Evolutionary conservation across 2,797 vertebrate genomes (phyloP).

Genomic region (Acrocephalus scirpaceus): DNA sequence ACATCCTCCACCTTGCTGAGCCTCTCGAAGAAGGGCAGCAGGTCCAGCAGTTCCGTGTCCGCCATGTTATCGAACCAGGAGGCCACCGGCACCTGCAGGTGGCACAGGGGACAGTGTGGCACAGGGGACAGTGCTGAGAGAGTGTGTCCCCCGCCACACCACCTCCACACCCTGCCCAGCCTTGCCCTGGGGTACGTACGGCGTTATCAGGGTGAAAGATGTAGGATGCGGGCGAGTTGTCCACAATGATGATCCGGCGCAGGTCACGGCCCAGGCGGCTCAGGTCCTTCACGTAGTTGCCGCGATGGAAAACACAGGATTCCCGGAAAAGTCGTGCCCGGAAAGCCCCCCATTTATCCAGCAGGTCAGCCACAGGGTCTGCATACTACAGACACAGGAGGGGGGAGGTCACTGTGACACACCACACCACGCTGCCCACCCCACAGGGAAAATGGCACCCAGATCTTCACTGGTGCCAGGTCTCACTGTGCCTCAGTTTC

Average conservation of each 20-base stretch:
- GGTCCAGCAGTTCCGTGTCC: conserved; percentile 94
- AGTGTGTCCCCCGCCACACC: fast-evolving
- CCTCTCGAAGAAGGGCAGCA: conserved; percentile 96
- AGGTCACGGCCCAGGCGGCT: conserved; percentile 94
- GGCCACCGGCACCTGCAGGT: conserved; percentile 87
- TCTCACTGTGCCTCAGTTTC: background rate
- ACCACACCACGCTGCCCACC: fast-evolving
- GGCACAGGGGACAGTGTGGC: background rate
- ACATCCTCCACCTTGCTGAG: conserved; percentile 93
- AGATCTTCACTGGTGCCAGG: background rate
- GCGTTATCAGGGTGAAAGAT: conserved; percentile 97
- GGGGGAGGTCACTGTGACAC: fast-evolving
- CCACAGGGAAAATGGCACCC: background rate
- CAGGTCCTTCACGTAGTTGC: conserved; percentile 97
- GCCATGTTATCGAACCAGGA: conserved; percentile 98
- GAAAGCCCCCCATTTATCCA: conserved; percentile 96
- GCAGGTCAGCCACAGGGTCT: conserved; percentile 92
- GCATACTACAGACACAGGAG: conserved; percentile 80
- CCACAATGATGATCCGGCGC: conserved; percentile 92
- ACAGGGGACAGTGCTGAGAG: background rate
- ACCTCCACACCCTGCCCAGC: fast-evolving
- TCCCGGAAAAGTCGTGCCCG: conserved; percentile 94
- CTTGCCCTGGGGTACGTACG: conserved; percentile 69
- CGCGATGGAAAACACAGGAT: conserved; percentile 95
- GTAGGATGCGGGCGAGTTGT: conserved; percentile 97